Evolutionary conservation across 1,140 invertebrate genomes (phyloP).

Genomic region (Planococcus citri): DNA sequence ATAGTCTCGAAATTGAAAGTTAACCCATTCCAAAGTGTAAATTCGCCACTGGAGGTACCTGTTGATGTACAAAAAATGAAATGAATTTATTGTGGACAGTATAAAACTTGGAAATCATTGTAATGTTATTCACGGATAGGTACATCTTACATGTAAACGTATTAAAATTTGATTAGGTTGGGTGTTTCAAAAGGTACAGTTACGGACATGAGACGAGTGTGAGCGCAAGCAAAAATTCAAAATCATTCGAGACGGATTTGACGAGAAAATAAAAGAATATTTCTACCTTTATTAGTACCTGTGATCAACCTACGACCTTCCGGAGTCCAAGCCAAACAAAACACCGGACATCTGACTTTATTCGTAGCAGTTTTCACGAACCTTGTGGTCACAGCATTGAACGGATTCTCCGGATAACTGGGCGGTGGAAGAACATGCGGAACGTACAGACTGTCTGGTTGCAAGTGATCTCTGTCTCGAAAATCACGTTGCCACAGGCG

Average conservation of each 20-base stretch:
- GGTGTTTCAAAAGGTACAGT: too few species aligned
- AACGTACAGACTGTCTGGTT: slow-evolving; percentile 83
- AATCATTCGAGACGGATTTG: too few species aligned
- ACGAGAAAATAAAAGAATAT: too few species aligned
- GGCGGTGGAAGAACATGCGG: slow-evolving; percentile 78
- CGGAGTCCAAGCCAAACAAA: slow-evolving; percentile 97
- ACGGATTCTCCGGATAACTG: slow-evolving; percentile 83
- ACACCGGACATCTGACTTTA: slow-evolving; percentile 98
- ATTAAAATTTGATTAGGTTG: too few species aligned
- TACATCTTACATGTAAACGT: too few species aligned
- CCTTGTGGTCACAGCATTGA: slow-evolving; percentile 89
- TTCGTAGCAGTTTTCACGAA: slow-evolving; percentile 99
- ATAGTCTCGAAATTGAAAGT: slow-evolving; percentile 99
- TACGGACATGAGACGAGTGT: too few species aligned
- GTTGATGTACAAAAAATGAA: too few species aligned
- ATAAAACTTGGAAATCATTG: too few species aligned
- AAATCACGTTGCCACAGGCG: slow-evolving; percentile 88
- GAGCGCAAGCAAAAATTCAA: too few species aligned
- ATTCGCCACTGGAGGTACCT: slow-evolving; percentile 94
- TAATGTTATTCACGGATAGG: too few species aligned
- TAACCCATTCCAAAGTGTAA: slow-evolving; percentile 98
- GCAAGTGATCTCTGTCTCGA: slow-evolving; percentile 68
- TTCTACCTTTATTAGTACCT: too few species aligned
- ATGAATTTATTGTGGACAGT: too few species aligned
- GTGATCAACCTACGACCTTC: slow-evolving; percentile 95